Percentiles rank a stretch among this genome's conserved stretches.
Evolutionary conservation across 2,113 vertebrate species (phyloP).

Genomic region (Protobothrops flavoviridis): DNA sequence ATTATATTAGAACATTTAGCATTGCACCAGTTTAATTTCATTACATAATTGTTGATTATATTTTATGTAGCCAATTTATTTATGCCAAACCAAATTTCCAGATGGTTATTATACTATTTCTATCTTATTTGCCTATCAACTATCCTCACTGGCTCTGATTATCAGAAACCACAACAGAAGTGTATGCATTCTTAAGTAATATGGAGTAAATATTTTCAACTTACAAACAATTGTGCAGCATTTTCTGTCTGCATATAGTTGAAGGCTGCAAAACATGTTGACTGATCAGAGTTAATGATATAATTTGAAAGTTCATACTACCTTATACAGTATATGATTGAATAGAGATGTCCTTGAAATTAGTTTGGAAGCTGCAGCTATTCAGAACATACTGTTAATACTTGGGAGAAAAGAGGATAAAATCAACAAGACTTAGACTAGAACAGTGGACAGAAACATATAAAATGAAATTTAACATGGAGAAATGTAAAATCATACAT

Average conservation of each 20-base stretch:
- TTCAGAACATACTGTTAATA: neutral
- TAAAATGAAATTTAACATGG: neutral
- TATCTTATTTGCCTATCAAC: neutral
- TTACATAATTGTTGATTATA: neutral
- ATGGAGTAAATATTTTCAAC: neutral
- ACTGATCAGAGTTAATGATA: neutral
- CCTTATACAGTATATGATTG: neutral
- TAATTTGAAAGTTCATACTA: neutral
- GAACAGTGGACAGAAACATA: neutral
- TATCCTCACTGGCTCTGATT: neutral
- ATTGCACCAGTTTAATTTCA: neutral
- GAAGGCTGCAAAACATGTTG: neutral
- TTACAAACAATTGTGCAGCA: neutral
- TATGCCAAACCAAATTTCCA: slow-evolving; percentile 1
- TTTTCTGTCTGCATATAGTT: neutral
- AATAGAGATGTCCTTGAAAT: neutral
- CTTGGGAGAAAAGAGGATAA: neutral
- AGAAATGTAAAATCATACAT: neutral
- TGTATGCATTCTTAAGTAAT: neutral
- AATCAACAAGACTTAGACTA: neutral
- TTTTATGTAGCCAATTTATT: neutral
- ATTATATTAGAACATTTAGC: neutral
- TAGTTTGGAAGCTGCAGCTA: neutral
- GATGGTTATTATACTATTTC: neutral
- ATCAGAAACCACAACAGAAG: too few relatives aligned